Evolutionary conservation across 1,140 invertebrate species (phyloP).

Genomic region (Whitmania pigra): DNA sequence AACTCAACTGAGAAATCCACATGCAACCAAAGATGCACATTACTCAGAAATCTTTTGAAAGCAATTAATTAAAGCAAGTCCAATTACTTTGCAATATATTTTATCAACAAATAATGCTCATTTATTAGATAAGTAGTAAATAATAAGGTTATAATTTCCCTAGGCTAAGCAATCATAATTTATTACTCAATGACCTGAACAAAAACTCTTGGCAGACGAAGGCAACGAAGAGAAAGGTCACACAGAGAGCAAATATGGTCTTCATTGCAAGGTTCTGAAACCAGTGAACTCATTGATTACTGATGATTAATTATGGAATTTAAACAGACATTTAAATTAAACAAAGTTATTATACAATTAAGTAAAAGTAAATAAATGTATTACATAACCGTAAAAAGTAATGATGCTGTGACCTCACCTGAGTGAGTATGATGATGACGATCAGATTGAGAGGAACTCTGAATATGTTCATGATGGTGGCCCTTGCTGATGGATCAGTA

Average conservation of each 20-base stretch:
- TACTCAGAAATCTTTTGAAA: too few species aligned
- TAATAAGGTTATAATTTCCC: too few species aligned
- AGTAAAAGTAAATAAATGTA: too few species aligned
- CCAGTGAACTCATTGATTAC: not conserved
- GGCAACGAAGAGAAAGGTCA: conserved; percentile 34
- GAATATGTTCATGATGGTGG: conserved; percentile 43
- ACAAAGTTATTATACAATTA: not conserved
- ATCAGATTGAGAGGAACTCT: conserved; percentile 41
- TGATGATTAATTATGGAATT: too few species aligned
- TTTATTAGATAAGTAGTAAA: too few species aligned
- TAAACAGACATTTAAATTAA: not conserved
- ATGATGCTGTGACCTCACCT: conserved; percentile 29
- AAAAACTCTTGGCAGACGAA: conserved; percentile 34
- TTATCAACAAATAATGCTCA: too few species aligned
- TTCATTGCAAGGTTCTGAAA: conserved; percentile 17
- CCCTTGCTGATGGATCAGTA: conserved; percentile 31
- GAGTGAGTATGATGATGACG: conserved; percentile 38
- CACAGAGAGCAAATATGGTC: conserved; percentile 37
- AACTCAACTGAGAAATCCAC: too few species aligned
- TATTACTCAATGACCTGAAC: conserved; percentile 27
- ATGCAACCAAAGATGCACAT: too few species aligned
- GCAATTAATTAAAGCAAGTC: too few species aligned
- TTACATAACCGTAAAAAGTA: too few species aligned
- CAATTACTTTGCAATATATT: too few species aligned
- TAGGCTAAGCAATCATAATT: too few species aligned